Conservation (phyloP, 35 echinoderm and acorn worm species). For the Lytechinus pictus region DNA sequence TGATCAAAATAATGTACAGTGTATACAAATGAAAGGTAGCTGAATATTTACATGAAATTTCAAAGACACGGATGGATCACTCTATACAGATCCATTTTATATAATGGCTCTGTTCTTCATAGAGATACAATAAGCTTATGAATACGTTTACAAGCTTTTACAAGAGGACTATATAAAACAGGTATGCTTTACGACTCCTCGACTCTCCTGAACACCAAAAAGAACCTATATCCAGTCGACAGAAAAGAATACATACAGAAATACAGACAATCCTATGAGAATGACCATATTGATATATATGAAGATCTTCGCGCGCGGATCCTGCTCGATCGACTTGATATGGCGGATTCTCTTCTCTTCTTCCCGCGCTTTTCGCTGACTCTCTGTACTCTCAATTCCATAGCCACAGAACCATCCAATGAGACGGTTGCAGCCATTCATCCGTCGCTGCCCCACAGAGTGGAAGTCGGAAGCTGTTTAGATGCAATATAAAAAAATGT, state of each 20-base stretch:
- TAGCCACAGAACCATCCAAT: not conserved
- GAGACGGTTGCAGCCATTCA: not conserved
- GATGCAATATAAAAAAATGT: too few species aligned
- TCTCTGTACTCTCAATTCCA: not conserved
- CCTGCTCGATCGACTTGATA: not conserved
- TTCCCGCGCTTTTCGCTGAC: not conserved
- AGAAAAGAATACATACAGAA: not conserved
- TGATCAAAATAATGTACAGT: too few species aligned
- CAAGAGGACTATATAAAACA: too few species aligned
- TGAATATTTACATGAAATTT: too few species aligned
- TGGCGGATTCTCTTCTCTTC: not conserved
- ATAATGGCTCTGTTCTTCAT: too few species aligned
- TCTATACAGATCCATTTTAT: too few species aligned
- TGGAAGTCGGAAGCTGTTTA: not conserved
- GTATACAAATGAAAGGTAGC: too few species aligned
- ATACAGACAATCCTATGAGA: not conserved
- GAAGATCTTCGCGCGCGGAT: not conserved
- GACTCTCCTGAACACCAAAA: not conserved
- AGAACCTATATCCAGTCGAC: not conserved
- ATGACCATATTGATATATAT: not conserved
- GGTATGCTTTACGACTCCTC: too few species aligned
- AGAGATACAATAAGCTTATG: too few species aligned
- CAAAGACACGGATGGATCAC: too few species aligned
- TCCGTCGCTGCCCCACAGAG: not conserved
- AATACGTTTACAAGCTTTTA: too few species aligned